Evolutionary conservation across 1,140 invertebrate species (phyloP), one percentile per base, ranked within the genome.

Genomic region (Musca vetustissima): DNA sequence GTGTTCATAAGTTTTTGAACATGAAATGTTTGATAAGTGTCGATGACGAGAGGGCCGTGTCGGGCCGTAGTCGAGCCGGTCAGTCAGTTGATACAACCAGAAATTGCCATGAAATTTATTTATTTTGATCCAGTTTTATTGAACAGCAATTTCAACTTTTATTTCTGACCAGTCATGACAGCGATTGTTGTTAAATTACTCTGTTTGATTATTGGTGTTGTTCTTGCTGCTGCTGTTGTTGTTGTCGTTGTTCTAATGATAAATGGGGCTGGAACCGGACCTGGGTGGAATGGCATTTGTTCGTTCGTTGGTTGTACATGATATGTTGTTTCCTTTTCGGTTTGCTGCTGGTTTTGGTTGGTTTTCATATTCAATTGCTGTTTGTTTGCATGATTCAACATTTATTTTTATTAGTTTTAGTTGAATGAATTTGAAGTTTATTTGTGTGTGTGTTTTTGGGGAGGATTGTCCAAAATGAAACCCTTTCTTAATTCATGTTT

Each of bases 61-160:
- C n/a, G 21, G n/a, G 14, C 7, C 14, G n/a, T n/a, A n/a, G n/a
- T n/a, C n/a, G n/a, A n/a, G n/a, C n/a, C n/a, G n/a, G n/a, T n/a
- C n/a, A n/a, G n/a, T n/a, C n/a, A 28, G 14, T 15, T 15, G 24
- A 57, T 28, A 59, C 9, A 52, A 52, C 9, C 76, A 78, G 75
- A 78, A 75, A 75, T 70, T 75, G 66, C 68, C 59, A 76, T 74
- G 76, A 75, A 74, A 76, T 73, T 71, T 55, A 65, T 71, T 69
- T 73, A 71, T 64, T 64, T 70, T 53, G 15, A 32, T 53, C 1
- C 25, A 52, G 15, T 67, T 67, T 43, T 14, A 24, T 24, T 19
- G 17, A 19, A 17, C 19, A 24, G n/a, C 59, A 65, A 48, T 65
- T 25, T 55, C 15, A 11, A 52, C 14, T 28, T 55, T 65, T 57